Percentiles rank a stretch among this genome's conserved stretches.
Conservation (phyloP, 2,113 vertebrate genomes). For the Fregata magnificens region DNA sequence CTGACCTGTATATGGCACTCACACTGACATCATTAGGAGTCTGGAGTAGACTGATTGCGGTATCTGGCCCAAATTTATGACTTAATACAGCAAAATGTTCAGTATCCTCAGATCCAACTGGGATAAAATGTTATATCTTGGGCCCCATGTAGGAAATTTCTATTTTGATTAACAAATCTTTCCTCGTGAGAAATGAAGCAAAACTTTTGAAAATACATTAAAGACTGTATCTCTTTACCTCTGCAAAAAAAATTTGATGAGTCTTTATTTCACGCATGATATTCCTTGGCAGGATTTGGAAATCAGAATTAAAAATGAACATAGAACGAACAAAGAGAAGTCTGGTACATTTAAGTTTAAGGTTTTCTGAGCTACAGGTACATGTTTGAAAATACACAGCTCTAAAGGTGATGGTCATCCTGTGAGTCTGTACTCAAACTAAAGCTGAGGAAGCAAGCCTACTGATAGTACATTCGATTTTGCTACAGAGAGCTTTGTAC, state of each 20-base stretch:
- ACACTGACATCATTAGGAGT: neutral
- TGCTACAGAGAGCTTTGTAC: neutral
- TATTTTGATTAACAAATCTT: neutral
- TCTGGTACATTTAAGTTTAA: neutral
- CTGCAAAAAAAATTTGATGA: neutral
- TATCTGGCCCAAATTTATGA: conserved; percentile 11
- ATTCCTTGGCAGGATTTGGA: neutral
- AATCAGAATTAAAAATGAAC: neutral
- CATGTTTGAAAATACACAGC: neutral
- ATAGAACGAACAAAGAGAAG: neutral
- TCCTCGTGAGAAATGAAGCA: neutral
- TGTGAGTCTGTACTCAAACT: neutral
- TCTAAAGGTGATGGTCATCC: neutral
- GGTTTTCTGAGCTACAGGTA: neutral
- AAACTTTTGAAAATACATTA: neutral
- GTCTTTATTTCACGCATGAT: fast-evolving
- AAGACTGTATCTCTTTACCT: neutral
- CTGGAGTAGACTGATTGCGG: neutral
- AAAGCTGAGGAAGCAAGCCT: neutral
- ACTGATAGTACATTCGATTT: neutral
- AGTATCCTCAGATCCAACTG: neutral
- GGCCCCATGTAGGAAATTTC: neutral
- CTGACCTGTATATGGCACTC: neutral
- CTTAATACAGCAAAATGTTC: neutral
- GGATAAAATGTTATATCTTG: neutral